Base-by-base conservation (phyloP, 1,140 invertebrate species). In the Caenorhabditis brenneri region DNA sequence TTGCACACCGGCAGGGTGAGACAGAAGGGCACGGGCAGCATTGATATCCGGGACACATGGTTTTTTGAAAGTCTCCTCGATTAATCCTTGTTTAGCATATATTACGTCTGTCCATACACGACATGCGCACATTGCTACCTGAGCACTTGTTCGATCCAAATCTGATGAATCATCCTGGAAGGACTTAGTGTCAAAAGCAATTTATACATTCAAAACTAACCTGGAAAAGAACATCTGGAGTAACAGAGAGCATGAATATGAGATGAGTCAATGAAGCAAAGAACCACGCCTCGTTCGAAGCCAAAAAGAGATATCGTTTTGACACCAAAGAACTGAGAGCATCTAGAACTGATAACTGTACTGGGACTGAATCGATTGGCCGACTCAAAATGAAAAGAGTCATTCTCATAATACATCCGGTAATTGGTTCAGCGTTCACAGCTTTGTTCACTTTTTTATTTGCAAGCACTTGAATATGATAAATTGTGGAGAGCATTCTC, bases 21-120 rank as follows among this genome's bases (percentile, higher is more conserved):
- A 94, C 16, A 98, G 93, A 85, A 95, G 93, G 85, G 96, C 95
- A 60, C 95, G 92, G 2, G 96, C 95, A 0, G 95, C 95, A 87
- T 95, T 94, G 31, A 94, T 91, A 19, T 95, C 94, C 49, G 92
- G 88, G 2, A 83, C 82, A 10, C 69, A 74, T 31, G 79, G 82
- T 31, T 83, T 83, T 31, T 97, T 97, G 89, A 97, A 97, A 55
- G 96, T 94, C 85, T 93, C 93, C 87, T 93, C 92, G 6, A 93
- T 84, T 10, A 97, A 95, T 0, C 96, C 95, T 92, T 98, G 98
- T 90, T 98, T 99, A 88, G 94, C 96, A 1, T 96, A 94, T 90
- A 97, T 99, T 9, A 99, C 91, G 91, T 98, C 96, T 88, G 97
- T 96, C 97, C 97, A 99, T 0, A 99, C 96, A 86, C 96, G 93